Evolutionary conservation across 2,797 vertebrate genomes (phyloP).

Genomic region (Siniperca scherzeri): DNA sequence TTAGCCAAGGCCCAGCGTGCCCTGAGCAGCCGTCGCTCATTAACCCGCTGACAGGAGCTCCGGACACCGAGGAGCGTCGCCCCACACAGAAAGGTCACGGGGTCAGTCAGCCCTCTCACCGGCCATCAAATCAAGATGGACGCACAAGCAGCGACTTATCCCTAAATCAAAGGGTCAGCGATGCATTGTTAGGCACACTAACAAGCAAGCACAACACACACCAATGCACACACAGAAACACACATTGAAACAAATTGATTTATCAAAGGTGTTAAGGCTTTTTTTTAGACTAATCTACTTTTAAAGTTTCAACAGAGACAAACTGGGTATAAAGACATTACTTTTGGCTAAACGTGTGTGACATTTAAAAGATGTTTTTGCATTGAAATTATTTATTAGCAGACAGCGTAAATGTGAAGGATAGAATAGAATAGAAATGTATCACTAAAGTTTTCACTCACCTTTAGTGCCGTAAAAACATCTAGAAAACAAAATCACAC

Average conservation of each 20-base stretch:
- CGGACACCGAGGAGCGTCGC: slow-evolving; percentile 85
- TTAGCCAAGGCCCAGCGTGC: slow-evolving; percentile 84
- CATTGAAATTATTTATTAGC: background rate
- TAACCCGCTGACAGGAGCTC: slow-evolving; percentile 90
- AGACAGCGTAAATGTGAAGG: background rate
- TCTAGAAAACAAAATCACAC: slow-evolving; percentile 2
- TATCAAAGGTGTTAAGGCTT: slow-evolving; percentile 63
- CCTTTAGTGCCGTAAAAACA: background rate
- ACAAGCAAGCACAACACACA: slow-evolving; percentile 42
- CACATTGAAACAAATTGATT: slow-evolving; percentile 73
- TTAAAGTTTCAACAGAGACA: slow-evolving; percentile 45
- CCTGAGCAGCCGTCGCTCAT: slow-evolving; percentile 94
- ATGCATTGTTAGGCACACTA: slow-evolving; percentile 55
- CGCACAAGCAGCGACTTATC: slow-evolving; percentile 89
- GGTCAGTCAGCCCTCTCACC: slow-evolving; percentile 94
- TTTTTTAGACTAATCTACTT: slow-evolving; percentile 63
- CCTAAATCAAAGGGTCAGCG: slow-evolving; percentile 80
- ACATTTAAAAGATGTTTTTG: slow-evolving; percentile 23
- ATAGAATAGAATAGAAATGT: slow-evolving; percentile 1
- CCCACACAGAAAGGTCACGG: slow-evolving; percentile 90
- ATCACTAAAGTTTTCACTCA: background rate
- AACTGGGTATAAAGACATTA: slow-evolving; percentile 49
- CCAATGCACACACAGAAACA: slow-evolving; percentile 25
- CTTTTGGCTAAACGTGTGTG: slow-evolving; percentile 7
- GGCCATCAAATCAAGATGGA: slow-evolving; percentile 90